These are phyloP conservation scores for Callyntrura sp. DNA, from an alignment of 2,888 invertebrate species.

Conservation along the genomic window DNA sequence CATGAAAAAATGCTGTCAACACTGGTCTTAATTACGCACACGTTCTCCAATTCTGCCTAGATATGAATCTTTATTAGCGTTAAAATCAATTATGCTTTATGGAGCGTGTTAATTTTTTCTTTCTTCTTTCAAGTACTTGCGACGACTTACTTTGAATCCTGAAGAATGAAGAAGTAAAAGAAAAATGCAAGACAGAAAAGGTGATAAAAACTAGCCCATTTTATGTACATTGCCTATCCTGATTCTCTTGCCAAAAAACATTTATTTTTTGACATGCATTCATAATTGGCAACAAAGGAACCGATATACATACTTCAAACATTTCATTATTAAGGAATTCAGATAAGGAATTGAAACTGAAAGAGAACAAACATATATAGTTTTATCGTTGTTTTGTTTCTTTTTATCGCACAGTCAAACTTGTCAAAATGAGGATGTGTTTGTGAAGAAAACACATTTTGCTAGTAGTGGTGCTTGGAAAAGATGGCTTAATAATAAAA, in stretches of 20 bases:
- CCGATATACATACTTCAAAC: neutral
- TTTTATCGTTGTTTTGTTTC: too few relatives aligned
- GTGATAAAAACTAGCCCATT: neutral
- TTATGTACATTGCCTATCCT: neutral
- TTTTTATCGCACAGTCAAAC: neutral
- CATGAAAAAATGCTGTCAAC: slow-evolving; percentile 1
- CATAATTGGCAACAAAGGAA: slow-evolving; percentile 10
- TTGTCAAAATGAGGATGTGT: neutral
- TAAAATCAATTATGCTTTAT: slow-evolving; percentile 14
- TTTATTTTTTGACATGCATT: neutral
- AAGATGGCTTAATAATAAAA: neutral
- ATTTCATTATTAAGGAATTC: too few relatives aligned
- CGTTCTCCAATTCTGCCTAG: neutral
- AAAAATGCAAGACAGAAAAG: neutral
- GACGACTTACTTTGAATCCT: too few relatives aligned
- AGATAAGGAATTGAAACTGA: neutral
- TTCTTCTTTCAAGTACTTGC: neutral
- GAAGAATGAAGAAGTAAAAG: too few relatives aligned
- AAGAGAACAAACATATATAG: neutral
- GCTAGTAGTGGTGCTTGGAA: neutral
- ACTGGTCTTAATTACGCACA: neutral
- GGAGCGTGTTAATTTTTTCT: neutral
- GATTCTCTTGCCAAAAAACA: slow-evolving; percentile 12
- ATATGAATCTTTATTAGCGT: neutral
- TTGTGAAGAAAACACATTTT: neutral